These are phyloP conservation scores for Trochalopteron elliotii DNA, from an alignment of 2,113 vertebrate genomes.

Conservation along the genomic window DNA sequence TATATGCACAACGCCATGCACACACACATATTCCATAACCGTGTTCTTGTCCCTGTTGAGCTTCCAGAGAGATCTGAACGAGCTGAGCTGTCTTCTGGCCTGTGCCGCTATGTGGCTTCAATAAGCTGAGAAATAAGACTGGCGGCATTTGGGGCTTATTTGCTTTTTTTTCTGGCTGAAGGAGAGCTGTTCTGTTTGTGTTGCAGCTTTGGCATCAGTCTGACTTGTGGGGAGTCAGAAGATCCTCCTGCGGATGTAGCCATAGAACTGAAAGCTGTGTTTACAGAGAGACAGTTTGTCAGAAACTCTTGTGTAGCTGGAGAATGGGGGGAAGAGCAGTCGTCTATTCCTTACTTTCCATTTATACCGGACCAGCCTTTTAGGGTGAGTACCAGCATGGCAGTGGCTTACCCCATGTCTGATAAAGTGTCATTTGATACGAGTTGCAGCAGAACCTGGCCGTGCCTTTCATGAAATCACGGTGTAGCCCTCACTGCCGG, in stretches of 20 bases:
- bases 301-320: constrained; percentile 89
- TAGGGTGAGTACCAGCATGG: constrained; percentile 81
- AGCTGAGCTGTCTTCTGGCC: not conserved
- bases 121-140: not conserved
- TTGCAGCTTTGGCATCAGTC: constrained; percentile 91
- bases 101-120: not conserved
- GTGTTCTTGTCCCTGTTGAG: not conserved
- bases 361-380: constrained; percentile 99
- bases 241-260: constrained; percentile 86
- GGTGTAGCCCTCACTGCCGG: accelerated
- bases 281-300: constrained; percentile 89
- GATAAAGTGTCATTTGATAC: not conserved
- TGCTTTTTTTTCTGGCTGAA: not conserved
- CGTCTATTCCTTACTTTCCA: constrained; percentile 90
- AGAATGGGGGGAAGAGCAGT: constrained; percentile 91
- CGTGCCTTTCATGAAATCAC: not conserved
- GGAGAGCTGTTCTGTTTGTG: not conserved
- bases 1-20: accelerated
- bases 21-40: not conserved
- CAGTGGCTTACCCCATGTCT: accelerated
- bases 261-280: constrained; percentile 92
- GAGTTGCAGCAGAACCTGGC: not conserved
- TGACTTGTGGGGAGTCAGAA: constrained; percentile 88
- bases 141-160: not conserved
- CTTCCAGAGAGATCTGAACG: not conserved